A percentile compares a stretch with the other conserved stretches of the same genome.
These are phyloP conservation scores for Anorthoa munda DNA, from an alignment of 2,888 invertebrate species.

Conservation along the genomic window DNA sequence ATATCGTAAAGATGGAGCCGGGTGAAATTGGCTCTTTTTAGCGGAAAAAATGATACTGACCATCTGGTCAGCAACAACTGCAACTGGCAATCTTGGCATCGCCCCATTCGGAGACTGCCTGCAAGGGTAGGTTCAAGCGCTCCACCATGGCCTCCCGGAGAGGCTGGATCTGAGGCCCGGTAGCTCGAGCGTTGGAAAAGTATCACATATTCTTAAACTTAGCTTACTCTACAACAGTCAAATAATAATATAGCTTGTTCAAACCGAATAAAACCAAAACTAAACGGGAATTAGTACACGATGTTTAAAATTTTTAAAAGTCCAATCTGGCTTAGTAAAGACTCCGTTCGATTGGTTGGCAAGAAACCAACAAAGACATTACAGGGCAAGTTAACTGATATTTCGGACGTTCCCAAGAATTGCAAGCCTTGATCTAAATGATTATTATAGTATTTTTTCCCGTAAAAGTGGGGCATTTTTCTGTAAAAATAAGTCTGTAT, in stretches of 20 bases:
- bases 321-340: slow-evolving; percentile 37
- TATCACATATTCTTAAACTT: background rate
- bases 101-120: too few species aligned
- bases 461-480: too few species aligned
- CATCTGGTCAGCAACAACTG: too few species aligned
- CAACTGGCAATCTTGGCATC: too few species aligned
- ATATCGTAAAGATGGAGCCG: too few species aligned
- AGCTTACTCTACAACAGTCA: background rate
- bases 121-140: too few species aligned
- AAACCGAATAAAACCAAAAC: slow-evolving; percentile 34
- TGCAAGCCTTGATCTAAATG: slow-evolving; percentile 52
- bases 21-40: too few species aligned
- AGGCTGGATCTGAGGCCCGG: too few species aligned
- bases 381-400: slow-evolving; percentile 42
- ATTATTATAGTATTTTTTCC: slow-evolving; percentile 31
- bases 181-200: too few species aligned
- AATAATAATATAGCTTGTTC: slow-evolving; percentile 16
- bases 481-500: too few species aligned
- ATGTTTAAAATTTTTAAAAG: slow-evolving; percentile 37
- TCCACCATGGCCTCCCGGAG: too few species aligned
- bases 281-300: slow-evolving; percentile 46
- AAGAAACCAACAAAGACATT: slow-evolving; percentile 59
- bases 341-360: slow-evolving; percentile 52
- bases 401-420: slow-evolving; percentile 45
- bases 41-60: too few species aligned